phyloP scores from a whole-genome alignment of 2,797 vertebrate genomes.

The Epinephelus malabaricus region DNA sequence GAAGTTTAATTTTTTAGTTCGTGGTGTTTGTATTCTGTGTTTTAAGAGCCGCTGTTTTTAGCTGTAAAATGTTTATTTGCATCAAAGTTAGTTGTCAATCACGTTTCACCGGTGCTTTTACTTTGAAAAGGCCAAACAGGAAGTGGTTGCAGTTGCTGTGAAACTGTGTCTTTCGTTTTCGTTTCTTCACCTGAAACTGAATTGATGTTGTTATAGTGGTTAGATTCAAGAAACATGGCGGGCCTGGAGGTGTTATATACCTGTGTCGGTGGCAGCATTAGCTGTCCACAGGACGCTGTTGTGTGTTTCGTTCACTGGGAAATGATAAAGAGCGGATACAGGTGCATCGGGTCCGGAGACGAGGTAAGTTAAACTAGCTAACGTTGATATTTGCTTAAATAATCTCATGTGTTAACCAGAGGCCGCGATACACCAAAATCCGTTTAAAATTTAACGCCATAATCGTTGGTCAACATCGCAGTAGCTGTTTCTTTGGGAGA shows the following conservation, averaged over 20 bases:
- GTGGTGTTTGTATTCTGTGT: too few species aligned
- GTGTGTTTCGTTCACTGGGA: conserved; percentile 88
- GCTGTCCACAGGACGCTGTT: conserved; percentile 80
- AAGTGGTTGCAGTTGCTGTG: background rate
- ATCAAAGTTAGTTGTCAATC: too few species aligned
- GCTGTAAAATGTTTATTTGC: too few species aligned
- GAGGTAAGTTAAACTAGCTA: conserved; percentile 61
- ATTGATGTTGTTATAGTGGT: background rate
- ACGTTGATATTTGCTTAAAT: background rate
- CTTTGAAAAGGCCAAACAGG: conserved; percentile 22
- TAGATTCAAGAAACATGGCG: conserved; percentile 73
- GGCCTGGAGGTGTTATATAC: conserved; percentile 83
- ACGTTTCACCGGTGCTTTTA: conserved; percentile 30
- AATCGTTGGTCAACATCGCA: fast-evolving
- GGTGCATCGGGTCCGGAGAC: conserved; percentile 79
- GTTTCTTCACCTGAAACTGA: conserved; percentile 12
- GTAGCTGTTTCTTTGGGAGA: fast-evolving
- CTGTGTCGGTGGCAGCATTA: conserved; percentile 64
- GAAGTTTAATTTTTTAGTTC: too few species aligned
- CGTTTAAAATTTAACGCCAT: background rate
- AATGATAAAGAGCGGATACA: conserved; percentile 78
- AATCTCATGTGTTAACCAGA: background rate
- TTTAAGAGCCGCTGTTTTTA: too few species aligned
- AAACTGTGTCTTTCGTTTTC: conserved; percentile 54
- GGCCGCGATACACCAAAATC: background rate